Evolutionary conservation across 2,888 invertebrate species (phyloP), one percentile per base, ranked within the genome.

Genomic region (Pristionchus fissidentatus): DNA sequence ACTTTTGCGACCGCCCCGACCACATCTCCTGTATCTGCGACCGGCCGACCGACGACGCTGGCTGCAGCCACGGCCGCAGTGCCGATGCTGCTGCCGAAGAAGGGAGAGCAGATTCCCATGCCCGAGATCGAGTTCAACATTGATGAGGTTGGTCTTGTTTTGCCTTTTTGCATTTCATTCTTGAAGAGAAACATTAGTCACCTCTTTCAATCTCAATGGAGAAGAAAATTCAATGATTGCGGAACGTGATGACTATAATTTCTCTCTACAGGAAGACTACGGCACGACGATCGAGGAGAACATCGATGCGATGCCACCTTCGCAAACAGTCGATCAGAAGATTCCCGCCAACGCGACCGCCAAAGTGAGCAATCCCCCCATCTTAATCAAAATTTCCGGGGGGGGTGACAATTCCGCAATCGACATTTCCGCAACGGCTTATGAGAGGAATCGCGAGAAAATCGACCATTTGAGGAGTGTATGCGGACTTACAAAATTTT

Each of bases 261-360:
- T 46, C 19, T 46, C 1, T 22, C n/a, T 77, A 26, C 46, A 77
- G 75, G 75, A 77, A 29, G 79, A 79, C 15, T 55, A 79, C 55
- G 80, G 80, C 22, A 5, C 10, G 3, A 52, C 80, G 5, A 41
- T 81, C 62, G 60, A 60, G 62, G 62, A 81, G 80, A 81, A 41
- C 80, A 62, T 81, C 46, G 80, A 81, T 26, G 80, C 80, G 32
- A 35, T 62, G 62, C 80, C 80, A 43, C 80, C 80, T 5, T 55
- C 55, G 70, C 38, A 26, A 70, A 70, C 26, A 8, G 79, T 79
- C 15, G 79, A 79, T 41, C 29, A 79, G 29, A 79, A 57, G 41
- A 38, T 46, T n/a, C 79, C 78, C 1, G 10, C 29, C 43, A n/a
- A n/a, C n/a, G n/a, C n/a, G n/a, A n/a, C n/a, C n/a, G n/a, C n/a